Percentiles rank a stretch among this genome's conserved stretches.
Evolutionary conservation across 2,797 vertebrate species (phyloP).

Genomic region (Ptychadena robeensis): DNA sequence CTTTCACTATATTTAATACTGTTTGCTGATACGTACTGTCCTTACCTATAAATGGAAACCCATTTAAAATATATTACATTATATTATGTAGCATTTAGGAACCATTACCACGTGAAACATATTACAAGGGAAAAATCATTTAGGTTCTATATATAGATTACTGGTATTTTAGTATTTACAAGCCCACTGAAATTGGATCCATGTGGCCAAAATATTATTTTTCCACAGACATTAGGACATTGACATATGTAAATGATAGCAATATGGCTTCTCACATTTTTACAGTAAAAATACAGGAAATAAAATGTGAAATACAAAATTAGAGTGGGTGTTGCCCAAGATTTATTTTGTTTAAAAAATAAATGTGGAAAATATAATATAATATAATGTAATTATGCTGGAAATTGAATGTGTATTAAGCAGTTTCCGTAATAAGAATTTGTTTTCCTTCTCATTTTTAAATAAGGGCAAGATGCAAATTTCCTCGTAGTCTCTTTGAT

Average conservation of each 20-base stretch:
- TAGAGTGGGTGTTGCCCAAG: neutral
- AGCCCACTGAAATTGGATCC: constrained; percentile 52
- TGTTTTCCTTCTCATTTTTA: neutral
- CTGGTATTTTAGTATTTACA: constrained; percentile 48
- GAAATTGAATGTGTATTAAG: neutral
- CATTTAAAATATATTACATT: constrained; percentile 35
- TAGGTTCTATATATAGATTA: constrained; percentile 42
- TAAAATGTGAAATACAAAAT: constrained; percentile 20
- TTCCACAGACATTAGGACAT: constrained; percentile 45
- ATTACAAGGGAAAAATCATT: constrained; percentile 51
- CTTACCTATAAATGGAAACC: constrained; percentile 40
- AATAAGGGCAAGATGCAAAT: neutral
- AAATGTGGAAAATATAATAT: neutral
- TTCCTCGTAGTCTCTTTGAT: neutral
- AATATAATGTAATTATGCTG: neutral
- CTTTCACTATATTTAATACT: neutral
- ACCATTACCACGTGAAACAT: constrained; percentile 36
- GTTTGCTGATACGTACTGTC: constrained; percentile 24
- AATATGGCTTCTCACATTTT: constrained; percentile 25
- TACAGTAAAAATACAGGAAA: constrained; percentile 23
- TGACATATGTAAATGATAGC: constrained; percentile 8
- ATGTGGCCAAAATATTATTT: constrained; percentile 57
- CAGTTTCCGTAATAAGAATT: neutral
- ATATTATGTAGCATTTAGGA: constrained; percentile 21
- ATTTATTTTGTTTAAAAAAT: neutral